A percentile compares a stretch with the other conserved stretches of the same genome.
Evolutionary conservation across 2,888 invertebrate genomes (phyloP).

Genomic region (Drosophila pseudotalamancana): DNA sequence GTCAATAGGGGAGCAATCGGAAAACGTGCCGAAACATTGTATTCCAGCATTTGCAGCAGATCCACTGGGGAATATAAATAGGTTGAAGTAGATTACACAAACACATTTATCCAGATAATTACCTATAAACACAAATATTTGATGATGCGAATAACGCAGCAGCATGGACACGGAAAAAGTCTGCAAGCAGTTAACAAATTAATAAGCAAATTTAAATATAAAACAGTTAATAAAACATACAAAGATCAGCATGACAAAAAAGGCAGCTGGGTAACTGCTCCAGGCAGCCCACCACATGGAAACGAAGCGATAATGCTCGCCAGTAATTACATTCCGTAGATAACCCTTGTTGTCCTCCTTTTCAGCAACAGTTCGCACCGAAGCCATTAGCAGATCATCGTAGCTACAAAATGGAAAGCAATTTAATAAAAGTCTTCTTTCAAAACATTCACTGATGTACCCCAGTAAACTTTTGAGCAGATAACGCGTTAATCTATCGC

Average conservation of each 20-base stretch:
- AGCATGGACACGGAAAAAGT: constrained; percentile 99
- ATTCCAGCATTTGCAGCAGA: constrained; percentile 98
- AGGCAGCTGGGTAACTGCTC: constrained; percentile 97
- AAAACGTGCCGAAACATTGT: constrained; percentile 96
- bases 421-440: too few relatives aligned
- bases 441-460: constrained; percentile 27
- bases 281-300: constrained; percentile 98
- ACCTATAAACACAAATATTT: constrained; percentile 99
- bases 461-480: constrained; percentile 97
- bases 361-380: constrained; percentile 97
- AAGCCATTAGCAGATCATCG: constrained; percentile 98
- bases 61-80: constrained; percentile 91
- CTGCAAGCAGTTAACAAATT: constrained; percentile 94
- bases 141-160: constrained; percentile 99
- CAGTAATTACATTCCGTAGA: constrained; percentile 97
- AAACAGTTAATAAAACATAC: constrained; percentile 89
- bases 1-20: constrained; percentile 98
- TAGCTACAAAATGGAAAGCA: constrained; percentile 85
- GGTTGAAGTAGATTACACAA: too few relatives aligned
- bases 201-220: constrained; percentile 87
- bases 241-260: constrained; percentile 98
- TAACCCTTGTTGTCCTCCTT: constrained; percentile 98
- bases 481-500: constrained; percentile 94
- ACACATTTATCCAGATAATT: constrained; percentile 41
- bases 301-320: constrained; percentile 99